phyloP scores from a whole-genome alignment of 2,797 vertebrate genomes.

The Simalia tracyae region DNA sequence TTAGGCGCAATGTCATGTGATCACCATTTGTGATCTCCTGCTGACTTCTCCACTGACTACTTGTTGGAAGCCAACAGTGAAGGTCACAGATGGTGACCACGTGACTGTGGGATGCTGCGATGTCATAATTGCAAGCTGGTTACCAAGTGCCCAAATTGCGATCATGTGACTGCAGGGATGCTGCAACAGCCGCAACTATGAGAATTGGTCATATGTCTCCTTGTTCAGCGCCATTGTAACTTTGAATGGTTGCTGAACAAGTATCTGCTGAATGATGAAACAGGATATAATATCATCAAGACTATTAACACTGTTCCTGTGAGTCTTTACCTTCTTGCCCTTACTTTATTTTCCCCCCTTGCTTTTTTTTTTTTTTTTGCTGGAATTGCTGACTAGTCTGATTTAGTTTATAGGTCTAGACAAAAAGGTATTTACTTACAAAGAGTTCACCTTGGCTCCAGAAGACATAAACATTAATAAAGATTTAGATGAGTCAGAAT shows the following conservation, averaged over 20 bases:
- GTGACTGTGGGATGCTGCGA: too few relatives aligned
- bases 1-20: neutral
- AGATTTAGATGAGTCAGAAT: neutral
- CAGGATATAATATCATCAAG: neutral
- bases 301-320: neutral
- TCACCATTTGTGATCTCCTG: neutral
- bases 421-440: constrained; percentile 36
- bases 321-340: neutral
- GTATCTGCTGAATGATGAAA: too few relatives aligned
- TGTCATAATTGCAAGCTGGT: too few relatives aligned
- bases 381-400: neutral
- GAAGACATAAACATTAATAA: constrained; percentile 27
- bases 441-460: constrained; percentile 41
- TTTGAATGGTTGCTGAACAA: too few relatives aligned
- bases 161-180: too few relatives aligned
- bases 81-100: neutral
- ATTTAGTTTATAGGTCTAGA: constrained; percentile 32
- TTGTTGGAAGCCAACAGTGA: neutral
- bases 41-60: neutral
- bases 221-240: too few relatives aligned
- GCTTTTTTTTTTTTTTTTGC: neutral
- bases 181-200: too few relatives aligned
- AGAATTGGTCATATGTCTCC: too few relatives aligned
- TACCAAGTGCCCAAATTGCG: too few relatives aligned
- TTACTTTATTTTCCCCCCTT: neutral